Evolutionary conservation across 2,888 invertebrate genomes (phyloP), one percentile per base, ranked within the genome.

Genomic region (Leucozona laternaria): DNA sequence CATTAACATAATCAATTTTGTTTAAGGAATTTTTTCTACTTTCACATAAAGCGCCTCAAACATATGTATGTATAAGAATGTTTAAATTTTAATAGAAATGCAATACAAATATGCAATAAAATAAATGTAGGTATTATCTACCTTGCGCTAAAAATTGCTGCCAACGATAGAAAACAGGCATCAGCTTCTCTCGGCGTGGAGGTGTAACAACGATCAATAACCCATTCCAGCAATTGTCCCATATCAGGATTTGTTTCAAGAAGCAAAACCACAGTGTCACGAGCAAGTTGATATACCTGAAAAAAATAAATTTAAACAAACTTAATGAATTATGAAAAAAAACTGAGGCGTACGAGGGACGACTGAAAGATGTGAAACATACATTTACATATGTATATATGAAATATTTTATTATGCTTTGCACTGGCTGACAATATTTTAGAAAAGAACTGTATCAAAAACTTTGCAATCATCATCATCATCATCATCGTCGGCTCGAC

Each of bases 191-290:
- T 95, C 2, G 96, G 96, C 8, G 96, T 93, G 7, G 98, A 98
- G 0, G 98, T 99, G 92, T 98, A 99, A 92, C 99, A 99, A 78
- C 98, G 96, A 93, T 99, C 98, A 64, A 99, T 98, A 0, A 98
- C 97, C 99, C 99, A 99, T 93, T 99, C 99, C 57, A 99, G 93
- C 70, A 99, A 93, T 6, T 97, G 95, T 0, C 97, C 97, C 88
- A 97, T 96, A 91, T 98, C 98, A 0, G 98, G 97, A 93, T 98
- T 99, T 90, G 97, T 97, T 92, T 99, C 99, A 88, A 99, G 93
- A 58, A 99, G 93, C 58, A 98, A 93, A 2, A 99, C 97, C 31
- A 99, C 97, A 0, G 98, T 98, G 92, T 99, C 98, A 57, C 98
- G 96, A 0, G 97, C 98, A 90, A 99, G 93, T 89, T 96, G 95